Evolutionary conservation across 1,140 invertebrate genomes (phyloP), one percentile per base, ranked within the genome.

Genomic region (Drosophila sturtevanti): DNA sequence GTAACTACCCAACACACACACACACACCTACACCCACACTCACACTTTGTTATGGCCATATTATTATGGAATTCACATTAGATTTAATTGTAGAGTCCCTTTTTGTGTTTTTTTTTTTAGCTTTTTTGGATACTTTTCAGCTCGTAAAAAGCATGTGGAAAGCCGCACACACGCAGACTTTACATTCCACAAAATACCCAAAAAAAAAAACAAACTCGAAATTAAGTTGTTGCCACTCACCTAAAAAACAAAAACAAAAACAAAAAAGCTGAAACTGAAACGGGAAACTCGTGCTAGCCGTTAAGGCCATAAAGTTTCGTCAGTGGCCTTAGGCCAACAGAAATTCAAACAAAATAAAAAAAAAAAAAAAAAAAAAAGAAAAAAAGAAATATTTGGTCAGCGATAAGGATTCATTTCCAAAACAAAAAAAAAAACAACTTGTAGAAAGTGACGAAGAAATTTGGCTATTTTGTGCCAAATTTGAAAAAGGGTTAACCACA

Each of bases 41-140:
- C 35, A 14, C 69, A 70, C 72, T 89, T 89, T 89, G 84, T 89
- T 72, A 84, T 89, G 80, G 77, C 73, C 79, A 74, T 89, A 73
- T 89, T 84, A 85, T 89, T 89, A 89, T 85, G 84, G 77, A 89
- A 89, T 84, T 89, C 80, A 80, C 77, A 89, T 89, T 84, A 80
- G 85, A 89, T 89, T 89, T 89, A 89, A 89, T 84, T 89, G 77
- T 68, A 22, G 52, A 76, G 75, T 67, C 75, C 67, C 66, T 51
- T 59, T 44, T 59, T 44, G n/a, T n/a, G n/a, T 52, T 61, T 63
- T 72, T 59, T 41, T 7, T 37, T 31, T 62, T 62, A 22, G 76
- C 41, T 7, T 37, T 31, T 62, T 62, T 27, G 76, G 75, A 65
- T 72, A 72, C 63, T 87, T 87, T 89, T 80, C 72, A 89, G 79